Percentiles rank a stretch among this genome's conserved stretches.
These are phyloP conservation scores for Aspidiotus destructor DNA, from an alignment of 2,888 invertebrate species.

Conservation along the genomic window DNA sequence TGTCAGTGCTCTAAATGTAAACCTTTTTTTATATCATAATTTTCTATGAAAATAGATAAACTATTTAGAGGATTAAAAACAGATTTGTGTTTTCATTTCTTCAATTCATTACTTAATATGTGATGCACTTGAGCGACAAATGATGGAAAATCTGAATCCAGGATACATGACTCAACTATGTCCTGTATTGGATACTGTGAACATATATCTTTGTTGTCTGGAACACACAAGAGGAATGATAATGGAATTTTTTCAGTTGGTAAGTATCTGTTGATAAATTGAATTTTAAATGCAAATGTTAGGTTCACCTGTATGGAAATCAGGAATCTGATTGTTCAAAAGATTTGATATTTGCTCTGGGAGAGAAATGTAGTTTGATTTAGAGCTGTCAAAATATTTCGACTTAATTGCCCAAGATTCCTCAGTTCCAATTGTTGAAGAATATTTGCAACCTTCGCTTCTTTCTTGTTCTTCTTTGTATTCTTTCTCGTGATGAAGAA, in stretches of 20 bases:
- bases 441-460: too few species aligned
- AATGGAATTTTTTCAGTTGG: too few species aligned
- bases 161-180: constrained; percentile 36
- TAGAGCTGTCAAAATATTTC: too few species aligned
- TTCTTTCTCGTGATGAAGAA: too few species aligned
- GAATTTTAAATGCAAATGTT: not conserved
- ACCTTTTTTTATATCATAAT: too few species aligned
- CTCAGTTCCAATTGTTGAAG: too few species aligned
- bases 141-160: constrained; percentile 36
- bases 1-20: too few species aligned
- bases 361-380: not conserved
- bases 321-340: not conserved
- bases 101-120: not conserved
- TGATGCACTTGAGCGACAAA: constrained; percentile 34
- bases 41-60: too few species aligned
- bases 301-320: not conserved
- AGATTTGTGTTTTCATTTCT: not conserved
- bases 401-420: too few species aligned
- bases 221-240: not conserved
- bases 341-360: not conserved
- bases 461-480: too few species aligned
- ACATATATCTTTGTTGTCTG: constrained; percentile 11
- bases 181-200: constrained; percentile 35
- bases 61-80: too few species aligned
- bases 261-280: too few species aligned